phyloP scores from a whole-genome alignment of 2,888 invertebrate species.

The Plemyria rubiginata region DNA sequence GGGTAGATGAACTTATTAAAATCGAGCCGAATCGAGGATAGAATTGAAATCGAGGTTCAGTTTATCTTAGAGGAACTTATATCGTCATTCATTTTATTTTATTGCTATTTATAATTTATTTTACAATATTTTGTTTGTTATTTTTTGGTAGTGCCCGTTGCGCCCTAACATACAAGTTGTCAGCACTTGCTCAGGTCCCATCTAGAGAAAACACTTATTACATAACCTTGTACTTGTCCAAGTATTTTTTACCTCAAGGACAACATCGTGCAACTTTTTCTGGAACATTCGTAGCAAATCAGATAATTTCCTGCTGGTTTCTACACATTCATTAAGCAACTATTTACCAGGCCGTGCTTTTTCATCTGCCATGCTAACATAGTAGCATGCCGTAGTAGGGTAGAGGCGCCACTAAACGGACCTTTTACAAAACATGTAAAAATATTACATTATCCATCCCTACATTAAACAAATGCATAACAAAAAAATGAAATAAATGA shows the following conservation, averaged over 20 bases:
- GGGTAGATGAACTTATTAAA: too few species aligned
- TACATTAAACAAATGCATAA: too few species aligned
- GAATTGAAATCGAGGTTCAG: too few species aligned
- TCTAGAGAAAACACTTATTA: too few species aligned
- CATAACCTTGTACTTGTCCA: not conserved
- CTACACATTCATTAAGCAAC: slow-evolving; percentile 17
- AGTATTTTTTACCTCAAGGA: slow-evolving; percentile 13
- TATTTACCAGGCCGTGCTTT: slow-evolving; percentile 19
- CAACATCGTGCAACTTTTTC: slow-evolving; percentile 7
- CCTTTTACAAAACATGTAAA: not conserved
- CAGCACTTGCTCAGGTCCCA: not conserved
- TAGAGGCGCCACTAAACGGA: not conserved
- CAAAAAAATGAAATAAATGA: too few species aligned
- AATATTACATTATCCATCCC: too few species aligned
- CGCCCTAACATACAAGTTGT: not conserved
- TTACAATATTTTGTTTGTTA: too few species aligned
- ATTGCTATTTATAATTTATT: too few species aligned
- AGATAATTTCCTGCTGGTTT: slow-evolving; percentile 16
- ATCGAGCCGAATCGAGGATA: too few species aligned
- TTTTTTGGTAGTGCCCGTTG: not conserved
- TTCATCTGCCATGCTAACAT: slow-evolving; percentile 8
- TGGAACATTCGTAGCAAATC: slow-evolving; percentile 10
- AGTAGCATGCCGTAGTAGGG: not conserved
- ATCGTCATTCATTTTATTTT: too few species aligned
- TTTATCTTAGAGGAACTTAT: too few species aligned